Base-by-base conservation (phyloP, 2,113 vertebrate species). In the Mastomys coucha region DNA sequence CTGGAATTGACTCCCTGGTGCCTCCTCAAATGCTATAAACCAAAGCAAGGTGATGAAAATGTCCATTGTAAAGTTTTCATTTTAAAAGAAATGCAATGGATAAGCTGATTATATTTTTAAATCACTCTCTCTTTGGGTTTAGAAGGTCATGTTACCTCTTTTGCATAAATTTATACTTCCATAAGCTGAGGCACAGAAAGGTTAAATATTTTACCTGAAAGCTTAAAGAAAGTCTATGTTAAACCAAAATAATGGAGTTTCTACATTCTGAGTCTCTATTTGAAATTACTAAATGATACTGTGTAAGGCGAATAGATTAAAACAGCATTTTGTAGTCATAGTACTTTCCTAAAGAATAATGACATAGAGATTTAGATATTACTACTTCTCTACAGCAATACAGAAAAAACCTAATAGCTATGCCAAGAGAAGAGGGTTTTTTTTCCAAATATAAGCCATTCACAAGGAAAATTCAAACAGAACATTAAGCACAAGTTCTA, bases 361-460 rank as follows among this genome's bases (percentile, higher is more conserved):
- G 58, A 3, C 51, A 88, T n/a, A n/a, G 36, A 7, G 12, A 9
- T 93, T 97, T 95, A 90, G 4, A 81, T 87, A 87, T 31, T 92
- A 89, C 91, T 92, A 72, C 36, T 51, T 89, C 63, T 86, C 17
- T 93, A 17, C 33, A 77, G 51, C 60, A 89, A 92, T 67, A 42
- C 60, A 85, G 63, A 87, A 92, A 92, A 82, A 45, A 94, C 19
- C 24, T n/a, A 36, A 72, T 69, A 58, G 58, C 22, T 80, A 85
- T 69, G 28, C 65, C 87, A 80, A 28, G 75, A 67, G 24, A 85
- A 94, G 14, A 85, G 65, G 14, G 7, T 26, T 75, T 73, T 88
- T 20, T 86, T 39, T 94, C 88, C 86, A 96, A 82, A 95, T 89
- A 49, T 84, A 28, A 95, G 33, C 42, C 53, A 80, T 91, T 96